phyloP scores from a whole-genome alignment of 2,888 invertebrate species.

The Venusia cambrica region DNA sequence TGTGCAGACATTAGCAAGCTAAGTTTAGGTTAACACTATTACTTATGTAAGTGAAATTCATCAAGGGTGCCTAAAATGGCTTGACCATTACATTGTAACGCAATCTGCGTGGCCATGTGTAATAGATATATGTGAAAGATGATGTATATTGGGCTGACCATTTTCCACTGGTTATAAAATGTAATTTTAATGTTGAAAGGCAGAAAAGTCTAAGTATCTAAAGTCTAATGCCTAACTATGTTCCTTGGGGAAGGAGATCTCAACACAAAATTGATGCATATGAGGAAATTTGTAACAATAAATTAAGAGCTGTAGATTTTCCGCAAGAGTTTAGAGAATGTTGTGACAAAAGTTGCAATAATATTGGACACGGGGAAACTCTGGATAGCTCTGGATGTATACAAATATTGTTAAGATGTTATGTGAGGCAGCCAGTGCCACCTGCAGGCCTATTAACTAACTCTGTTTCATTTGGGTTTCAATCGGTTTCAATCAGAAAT shows the following conservation, averaged over 20 bases:
- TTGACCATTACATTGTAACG: slow-evolving; percentile 19
- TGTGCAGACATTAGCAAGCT: slow-evolving; percentile 3
- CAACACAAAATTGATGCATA: slow-evolving; percentile 7
- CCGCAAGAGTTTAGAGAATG: slow-evolving; percentile 9
- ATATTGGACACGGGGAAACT: slow-evolving; percentile 14
- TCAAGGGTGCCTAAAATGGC: slow-evolving; percentile 6
- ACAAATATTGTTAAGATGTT: slow-evolving; percentile 17
- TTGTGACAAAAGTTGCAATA: slow-evolving; percentile 10
- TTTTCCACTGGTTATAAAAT: too few species aligned
- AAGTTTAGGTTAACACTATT: slow-evolving; percentile 2
- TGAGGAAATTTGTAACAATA: slow-evolving; percentile 1
- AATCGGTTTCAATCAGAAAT: too few species aligned
- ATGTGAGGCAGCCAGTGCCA: slow-evolving; percentile 9
- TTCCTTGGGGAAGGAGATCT: slow-evolving; percentile 9
- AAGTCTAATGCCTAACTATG: too few species aligned
- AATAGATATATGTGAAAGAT: too few species aligned
- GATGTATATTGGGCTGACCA: too few species aligned
- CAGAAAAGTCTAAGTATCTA: too few species aligned
- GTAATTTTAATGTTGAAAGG: too few species aligned
- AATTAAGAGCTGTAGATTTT: slow-evolving; percentile 10
- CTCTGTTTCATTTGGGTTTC: too few species aligned
- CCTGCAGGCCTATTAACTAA: not conserved
- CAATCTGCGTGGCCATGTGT: too few species aligned
- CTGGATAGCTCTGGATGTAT: slow-evolving; percentile 26
- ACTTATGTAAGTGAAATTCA: slow-evolving; percentile 9